Conservation (phyloP, 2,113 vertebrate genomes). For the Chaetura pelagica region DNA sequence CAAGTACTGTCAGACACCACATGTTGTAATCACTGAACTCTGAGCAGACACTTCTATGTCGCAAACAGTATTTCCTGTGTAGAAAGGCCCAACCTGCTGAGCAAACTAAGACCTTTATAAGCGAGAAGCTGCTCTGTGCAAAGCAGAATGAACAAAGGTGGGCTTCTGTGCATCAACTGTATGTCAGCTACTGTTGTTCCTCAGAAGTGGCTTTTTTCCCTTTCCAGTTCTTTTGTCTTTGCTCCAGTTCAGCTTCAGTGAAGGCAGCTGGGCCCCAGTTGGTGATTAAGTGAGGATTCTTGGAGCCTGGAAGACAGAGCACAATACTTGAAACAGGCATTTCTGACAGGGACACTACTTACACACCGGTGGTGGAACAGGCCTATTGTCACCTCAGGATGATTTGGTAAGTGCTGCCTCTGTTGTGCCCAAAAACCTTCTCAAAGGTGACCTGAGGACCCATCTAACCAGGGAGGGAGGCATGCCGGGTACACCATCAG, state of each 20-base stretch:
- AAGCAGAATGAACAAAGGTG: neutral
- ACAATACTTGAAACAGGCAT: neutral
- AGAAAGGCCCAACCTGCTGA: slow-evolving; percentile 12
- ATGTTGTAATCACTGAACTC: neutral
- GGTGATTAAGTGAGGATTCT: slow-evolving; percentile 86
- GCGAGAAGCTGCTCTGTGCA: neutral
- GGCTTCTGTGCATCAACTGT: rapidly evolving
- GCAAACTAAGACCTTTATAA: slow-evolving; percentile 17
- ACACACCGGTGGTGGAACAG: rapidly evolving
- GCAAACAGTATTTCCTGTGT: neutral
- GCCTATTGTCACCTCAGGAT: rapidly evolving
- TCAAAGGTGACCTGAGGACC: neutral
- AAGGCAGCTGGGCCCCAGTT: slow-evolving; percentile 95
- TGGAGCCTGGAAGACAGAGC: slow-evolving; percentile 81
- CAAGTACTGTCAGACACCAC: neutral
- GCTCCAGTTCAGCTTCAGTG: slow-evolving; percentile 87
- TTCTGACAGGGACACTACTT: rapidly evolving
- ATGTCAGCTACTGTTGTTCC: neutral
- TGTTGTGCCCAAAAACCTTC: neutral
- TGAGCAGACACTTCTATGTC: neutral
- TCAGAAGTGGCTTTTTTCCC: slow-evolving; percentile 81
- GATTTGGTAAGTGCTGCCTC: neutral
- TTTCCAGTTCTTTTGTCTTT: slow-evolving; percentile 92
- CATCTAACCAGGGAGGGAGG: neutral
- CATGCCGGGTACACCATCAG: neutral